phyloP scores from a whole-genome alignment of 2,888 invertebrate genomes.

The Lasius platythorax region DNA sequence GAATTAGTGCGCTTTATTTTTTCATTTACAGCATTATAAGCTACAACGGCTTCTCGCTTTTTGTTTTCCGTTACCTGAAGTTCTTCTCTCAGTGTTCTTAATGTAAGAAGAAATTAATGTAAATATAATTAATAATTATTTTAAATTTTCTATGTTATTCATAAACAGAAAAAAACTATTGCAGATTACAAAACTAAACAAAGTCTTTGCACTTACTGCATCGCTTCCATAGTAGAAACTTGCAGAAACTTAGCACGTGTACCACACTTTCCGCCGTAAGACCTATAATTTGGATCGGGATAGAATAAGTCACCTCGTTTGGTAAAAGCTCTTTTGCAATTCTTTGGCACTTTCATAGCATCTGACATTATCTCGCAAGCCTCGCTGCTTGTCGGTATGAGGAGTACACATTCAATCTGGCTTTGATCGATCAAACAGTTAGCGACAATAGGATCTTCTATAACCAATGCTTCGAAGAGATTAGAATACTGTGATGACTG shows the following conservation, averaged over 20 bases:
- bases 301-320: conserved; percentile 90
- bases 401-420: conserved; percentile 91
- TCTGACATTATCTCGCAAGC: conserved; percentile 91
- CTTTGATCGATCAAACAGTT: conserved; percentile 95
- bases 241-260: conserved; percentile 88
- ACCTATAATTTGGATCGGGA: conserved; percentile 92
- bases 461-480: conserved; percentile 91
- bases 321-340: conserved; percentile 90
- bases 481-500: conserved; percentile 85
- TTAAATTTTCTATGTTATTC: not conserved
- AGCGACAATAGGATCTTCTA: conserved; percentile 92
- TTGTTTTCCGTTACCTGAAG: conserved; percentile 69
- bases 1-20: conserved; percentile 68
- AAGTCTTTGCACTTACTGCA: conserved; percentile 85
- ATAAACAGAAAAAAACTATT: not conserved
- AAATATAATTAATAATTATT: conserved; percentile 15
- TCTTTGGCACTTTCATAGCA: conserved; percentile 89
- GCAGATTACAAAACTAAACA: conserved; percentile 35
- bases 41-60: conserved; percentile 47
- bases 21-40: conserved; percentile 64
- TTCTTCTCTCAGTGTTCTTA: conserved; percentile 79
- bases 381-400: conserved; percentile 90
- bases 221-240: conserved; percentile 89
- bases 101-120: not conserved
- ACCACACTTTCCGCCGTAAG: conserved; percentile 88